phyloP scores from a whole-genome alignment of 2,113 vertebrate species.

The Hippoglossus stenolepis region DNA sequence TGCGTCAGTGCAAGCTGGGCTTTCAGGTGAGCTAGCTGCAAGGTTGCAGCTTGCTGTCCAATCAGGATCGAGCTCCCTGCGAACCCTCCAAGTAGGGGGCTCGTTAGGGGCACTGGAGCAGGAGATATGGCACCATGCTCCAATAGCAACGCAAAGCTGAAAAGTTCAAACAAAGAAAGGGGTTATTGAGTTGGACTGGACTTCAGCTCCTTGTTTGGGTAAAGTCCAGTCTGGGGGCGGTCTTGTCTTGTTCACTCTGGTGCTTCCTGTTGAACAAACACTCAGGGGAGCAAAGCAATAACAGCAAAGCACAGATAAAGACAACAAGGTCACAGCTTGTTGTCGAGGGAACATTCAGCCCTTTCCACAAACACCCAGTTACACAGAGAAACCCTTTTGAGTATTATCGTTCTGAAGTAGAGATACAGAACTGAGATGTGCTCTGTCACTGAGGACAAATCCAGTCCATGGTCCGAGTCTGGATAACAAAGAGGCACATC shows the following conservation, averaged over 20 bases:
- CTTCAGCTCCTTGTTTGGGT: not conserved
- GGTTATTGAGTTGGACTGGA: slow-evolving; percentile 78
- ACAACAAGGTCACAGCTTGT: not conserved
- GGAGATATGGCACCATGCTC: slow-evolving; percentile 89
- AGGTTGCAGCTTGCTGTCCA: slow-evolving; percentile 89
- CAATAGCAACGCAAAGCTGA: slow-evolving; percentile 94
- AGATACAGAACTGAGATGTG: no score
- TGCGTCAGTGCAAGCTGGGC: slow-evolving; percentile 88
- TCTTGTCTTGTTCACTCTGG: not conserved
- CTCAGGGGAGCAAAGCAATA: not conserved
- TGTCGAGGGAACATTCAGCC: not conserved
- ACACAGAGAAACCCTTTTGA: no score
- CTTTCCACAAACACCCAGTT: no score
- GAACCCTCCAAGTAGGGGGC: slow-evolving; percentile 52
- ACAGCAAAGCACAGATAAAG: not conserved
- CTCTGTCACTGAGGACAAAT: no score
- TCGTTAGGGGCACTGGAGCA: slow-evolving; percentile 84
- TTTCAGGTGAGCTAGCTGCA: slow-evolving; percentile 89
- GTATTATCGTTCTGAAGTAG: no score
- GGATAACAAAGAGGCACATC: no score
- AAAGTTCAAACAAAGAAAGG: slow-evolving; percentile 76
- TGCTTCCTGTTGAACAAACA: not conserved
- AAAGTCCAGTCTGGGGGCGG: not conserved
- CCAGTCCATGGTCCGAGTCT: no score
- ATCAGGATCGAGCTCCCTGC: slow-evolving; percentile 84